Base-by-base conservation (phyloP, 2,113 vertebrate species). In the Ptyas mucosa region DNA sequence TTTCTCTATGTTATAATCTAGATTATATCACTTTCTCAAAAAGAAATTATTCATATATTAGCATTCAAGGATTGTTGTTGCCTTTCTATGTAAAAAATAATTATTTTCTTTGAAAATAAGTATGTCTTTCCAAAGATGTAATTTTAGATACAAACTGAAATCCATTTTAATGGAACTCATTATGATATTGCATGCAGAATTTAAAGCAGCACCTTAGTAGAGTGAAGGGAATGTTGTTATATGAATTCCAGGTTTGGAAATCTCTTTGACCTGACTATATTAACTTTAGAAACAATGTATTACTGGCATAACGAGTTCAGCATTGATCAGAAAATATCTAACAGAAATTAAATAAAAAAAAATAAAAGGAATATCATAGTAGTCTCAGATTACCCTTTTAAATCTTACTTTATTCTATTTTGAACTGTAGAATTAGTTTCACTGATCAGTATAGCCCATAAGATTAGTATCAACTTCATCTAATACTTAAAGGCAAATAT, bases 291-390 rank as follows among this genome's bases (percentile, higher is more conserved):
- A 96, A 85, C 43, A 93, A 94, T 87, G 95, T 93, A 97, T 91
- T 97, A 89, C 91, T 97, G 96, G 94, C 94, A 91, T 12, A 95
- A 96, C 85, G 87, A 95, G 94, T 95, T 94, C 94, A 95, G 86
- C 90, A 88, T 92, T 75, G 93, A 91, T 93, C 81, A 96, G 93
- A 92, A 97, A 97, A 95, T 95, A 92, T 96, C 95, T 96, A 97
- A 96, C 89, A 96, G 91, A 90, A 87, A 93, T 91, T 53, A 57
- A 93, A 89, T n/a, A 51, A 94, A 94, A 51, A 94, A 94, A 53
- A 91, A 91, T 94, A 85, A 55, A 93, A 95, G 69, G 85, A n/a
- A 20, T 96, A 29, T 91, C 93, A 53, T 64, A 95, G 92, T 92
- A 94, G 69, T 94, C 92, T 94, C 94, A 86, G 87, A 92, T 93